Evolutionary conservation across 2,113 vertebrate genomes (phyloP), one percentile per base, ranked within the genome.

Genomic region (Miniopterus natalensis): DNA sequence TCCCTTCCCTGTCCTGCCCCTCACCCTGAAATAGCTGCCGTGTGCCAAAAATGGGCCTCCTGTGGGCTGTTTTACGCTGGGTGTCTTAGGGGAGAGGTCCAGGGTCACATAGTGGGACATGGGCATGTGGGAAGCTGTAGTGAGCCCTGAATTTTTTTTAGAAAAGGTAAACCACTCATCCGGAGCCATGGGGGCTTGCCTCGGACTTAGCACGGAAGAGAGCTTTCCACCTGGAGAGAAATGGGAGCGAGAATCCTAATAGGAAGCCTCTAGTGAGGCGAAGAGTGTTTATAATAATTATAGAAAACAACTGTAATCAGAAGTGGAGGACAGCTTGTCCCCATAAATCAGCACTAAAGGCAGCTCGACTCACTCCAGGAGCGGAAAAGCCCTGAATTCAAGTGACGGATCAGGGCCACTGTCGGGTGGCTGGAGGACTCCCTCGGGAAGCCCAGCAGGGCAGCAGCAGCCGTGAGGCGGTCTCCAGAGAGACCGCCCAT

Each of bases 221-320:
- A 77, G 63, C 40, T 15, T 5, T 25, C 61, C 57, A 0, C 47
- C 23, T 8, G n/a, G 81, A 85, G 63, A 57, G 77, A 84, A 75
- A 45, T 25, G 5, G 11, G 49, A 6, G 27, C 65, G 59, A 74
- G 68, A 45, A 42, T 57, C 49, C 53, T 25, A 25, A 47, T 59
- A 77, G 65, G n/a, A 92, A 77, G 73, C 57, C 78, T 87, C 83
- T 6, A 75, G 70, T 51, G 85, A 71, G 61, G 57, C 70, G 31
- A 31, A 71, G 87, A 74, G 40, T 79, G 83, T 89, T 80, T 66
- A 15, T 83, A 57, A 49, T 94, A 70, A 94, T 96, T 84, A 73
- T 29, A 75, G 86, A 61, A 94, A 97, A 83, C 74, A 77, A 11
- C 59, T 3, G 0, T 53, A 79, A 87, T 93, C 95, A 90, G 65